Evolutionary conservation across 2,797 vertebrate genomes (phyloP).

Genomic region (Coilia nasus): DNA sequence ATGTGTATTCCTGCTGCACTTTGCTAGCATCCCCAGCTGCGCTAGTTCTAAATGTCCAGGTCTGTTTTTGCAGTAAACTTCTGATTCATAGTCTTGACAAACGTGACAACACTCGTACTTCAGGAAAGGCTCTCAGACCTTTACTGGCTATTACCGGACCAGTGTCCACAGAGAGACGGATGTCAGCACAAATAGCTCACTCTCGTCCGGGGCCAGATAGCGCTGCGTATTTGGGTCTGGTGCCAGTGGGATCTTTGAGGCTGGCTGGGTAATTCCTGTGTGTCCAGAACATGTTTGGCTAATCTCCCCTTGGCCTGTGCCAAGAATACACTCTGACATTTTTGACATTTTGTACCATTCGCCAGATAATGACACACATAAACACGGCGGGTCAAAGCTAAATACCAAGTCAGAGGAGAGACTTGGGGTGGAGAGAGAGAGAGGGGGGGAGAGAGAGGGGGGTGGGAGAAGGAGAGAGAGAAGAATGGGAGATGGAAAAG

Average conservation of each 20-base stretch:
- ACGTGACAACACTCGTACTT: too few relatives aligned
- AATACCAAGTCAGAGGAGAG: not conserved
- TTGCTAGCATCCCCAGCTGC: too few relatives aligned
- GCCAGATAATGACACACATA: constrained; percentile 9
- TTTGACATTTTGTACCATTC: constrained; percentile 13
- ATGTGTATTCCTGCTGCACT: too few relatives aligned
- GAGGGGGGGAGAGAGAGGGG: not conserved
- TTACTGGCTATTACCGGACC: too few relatives aligned
- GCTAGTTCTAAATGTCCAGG: too few relatives aligned
- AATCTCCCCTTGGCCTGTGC: not conserved
- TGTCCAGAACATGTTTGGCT: not conserved
- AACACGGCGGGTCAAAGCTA: not conserved
- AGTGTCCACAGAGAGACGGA: too few relatives aligned
- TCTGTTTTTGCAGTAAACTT: too few relatives aligned
- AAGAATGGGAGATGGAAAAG: not conserved
- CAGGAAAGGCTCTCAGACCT: too few relatives aligned
- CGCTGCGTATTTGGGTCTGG: too few relatives aligned
- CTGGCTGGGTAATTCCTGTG: too few relatives aligned
- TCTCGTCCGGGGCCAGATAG: not conserved
- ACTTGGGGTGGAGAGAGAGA: not conserved
- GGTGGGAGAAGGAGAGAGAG: not conserved
- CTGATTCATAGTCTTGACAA: too few relatives aligned
- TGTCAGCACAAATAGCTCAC: not conserved
- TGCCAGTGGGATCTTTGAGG: too few relatives aligned
- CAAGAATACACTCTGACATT: constrained; percentile 9